Evolutionary conservation across 1,140 invertebrate species (phyloP), one percentile per base, ranked within the genome.

Genomic region (Lerema accius): DNA sequence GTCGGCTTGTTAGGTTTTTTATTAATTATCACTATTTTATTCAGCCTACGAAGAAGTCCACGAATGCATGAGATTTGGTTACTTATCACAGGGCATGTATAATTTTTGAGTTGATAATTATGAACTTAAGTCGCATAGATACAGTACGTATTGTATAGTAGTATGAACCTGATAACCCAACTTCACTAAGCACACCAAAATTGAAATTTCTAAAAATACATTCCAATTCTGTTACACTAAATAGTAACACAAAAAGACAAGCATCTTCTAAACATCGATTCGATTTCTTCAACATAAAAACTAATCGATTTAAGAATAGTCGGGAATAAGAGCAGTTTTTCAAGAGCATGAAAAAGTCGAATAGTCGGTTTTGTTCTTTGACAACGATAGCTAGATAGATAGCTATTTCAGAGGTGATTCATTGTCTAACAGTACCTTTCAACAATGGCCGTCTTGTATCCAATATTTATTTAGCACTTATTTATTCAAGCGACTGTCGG

Each of bases 211-310:
- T n/a, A n/a, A n/a, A n/a, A n/a, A n/a, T n/a, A n/a, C n/a, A n/a
- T n/a, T n/a, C n/a, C n/a, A n/a, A n/a, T n/a, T n/a, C n/a, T n/a
- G n/a, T n/a, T n/a, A n/a, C n/a, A n/a, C n/a, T n/a, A n/a, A n/a
- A n/a, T n/a, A n/a, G n/a, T 66, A 16, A 26, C 39, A 63, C 67
- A 37, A 43, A 51, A 56, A 67, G 70, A 67, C 65, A 72, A 73
- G 69, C 63, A 69, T 53, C 46, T 67, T 64, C 65, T 43, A 37
- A 46, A 35, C 14, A n/a, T 46, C 14, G 23, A 68, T 67, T 71
- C 73, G 75, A 78, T 75, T 78, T 80, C 74, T 69, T 63, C 28
- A 13, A 14, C 56, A 60, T 48, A 77, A 77, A 80, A 80, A 77
- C 28, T 72, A 75, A 80, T 75, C 66, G 70, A 77, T 65, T 73